phyloP scores from a whole-genome alignment of 2,113 vertebrate species.

The Psittacus erithacus region DNA sequence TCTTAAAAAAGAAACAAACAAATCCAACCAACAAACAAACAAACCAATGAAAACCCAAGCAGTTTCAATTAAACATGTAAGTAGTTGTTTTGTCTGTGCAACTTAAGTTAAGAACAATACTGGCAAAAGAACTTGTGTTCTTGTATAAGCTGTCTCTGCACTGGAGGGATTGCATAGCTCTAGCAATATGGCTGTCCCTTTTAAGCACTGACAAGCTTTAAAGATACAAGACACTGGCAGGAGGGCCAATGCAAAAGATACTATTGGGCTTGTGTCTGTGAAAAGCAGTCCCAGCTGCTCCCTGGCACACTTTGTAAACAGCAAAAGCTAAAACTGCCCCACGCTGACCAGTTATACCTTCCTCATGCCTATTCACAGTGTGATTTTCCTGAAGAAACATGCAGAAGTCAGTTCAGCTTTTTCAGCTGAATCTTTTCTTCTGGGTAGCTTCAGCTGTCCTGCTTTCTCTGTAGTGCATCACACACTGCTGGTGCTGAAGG shows the following conservation, averaged over 20 bases:
- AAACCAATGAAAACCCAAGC: neutral
- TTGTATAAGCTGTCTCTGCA: neutral
- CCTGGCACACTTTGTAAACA: neutral
- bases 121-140: neutral
- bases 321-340: neutral
- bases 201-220: neutral
- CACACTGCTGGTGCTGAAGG: neutral
- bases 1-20: neutral
- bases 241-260: neutral
- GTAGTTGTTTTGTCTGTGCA: neutral
- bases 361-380: neutral
- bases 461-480: neutral
- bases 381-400: neutral
- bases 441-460: neutral
- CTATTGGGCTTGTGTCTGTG: neutral
- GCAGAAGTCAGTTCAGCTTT: neutral
- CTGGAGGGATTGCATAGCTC: neutral
- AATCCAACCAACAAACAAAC: neutral
- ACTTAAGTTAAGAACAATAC: neutral
- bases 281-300: neutral
- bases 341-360: accelerated
- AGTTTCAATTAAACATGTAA: neutral
- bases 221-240: neutral
- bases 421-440: neutral
- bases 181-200: neutral